phyloP scores from a whole-genome alignment of 2,888 invertebrate genomes.

The Netelia melanura region DNA sequence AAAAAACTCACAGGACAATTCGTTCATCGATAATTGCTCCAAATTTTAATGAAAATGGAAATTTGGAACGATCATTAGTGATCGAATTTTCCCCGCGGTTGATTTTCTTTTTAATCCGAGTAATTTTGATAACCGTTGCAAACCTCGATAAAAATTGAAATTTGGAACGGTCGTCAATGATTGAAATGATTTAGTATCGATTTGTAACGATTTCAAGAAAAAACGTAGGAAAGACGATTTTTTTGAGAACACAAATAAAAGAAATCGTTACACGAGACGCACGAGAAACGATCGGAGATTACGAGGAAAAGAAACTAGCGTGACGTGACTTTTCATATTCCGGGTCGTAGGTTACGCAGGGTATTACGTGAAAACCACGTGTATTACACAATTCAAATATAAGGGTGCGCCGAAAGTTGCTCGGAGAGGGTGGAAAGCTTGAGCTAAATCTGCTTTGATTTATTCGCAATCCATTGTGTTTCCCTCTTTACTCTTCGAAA shows the following conservation, averaged over 20 bases:
- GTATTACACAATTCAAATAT: slow-evolving; percentile 34
- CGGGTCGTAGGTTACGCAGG: background rate
- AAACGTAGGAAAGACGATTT: background rate
- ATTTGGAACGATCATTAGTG: background rate
- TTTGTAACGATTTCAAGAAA: too few species aligned
- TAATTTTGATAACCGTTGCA: too few species aligned
- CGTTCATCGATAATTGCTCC: too few species aligned
- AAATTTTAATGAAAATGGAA: background rate
- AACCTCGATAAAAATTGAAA: background rate
- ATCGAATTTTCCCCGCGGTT: background rate
- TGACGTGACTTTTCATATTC: background rate
- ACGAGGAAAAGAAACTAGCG: background rate
- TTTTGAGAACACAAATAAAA: background rate
- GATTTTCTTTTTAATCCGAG: too few species aligned
- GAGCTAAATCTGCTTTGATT: slow-evolving; percentile 57
- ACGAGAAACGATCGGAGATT: too few species aligned
- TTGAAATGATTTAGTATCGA: background rate
- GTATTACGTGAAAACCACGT: slow-evolving; percentile 1
- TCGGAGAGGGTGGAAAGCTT: slow-evolving; percentile 26
- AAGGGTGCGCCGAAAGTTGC: background rate
- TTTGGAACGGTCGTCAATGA: background rate
- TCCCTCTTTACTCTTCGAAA: slow-evolving; percentile 9
- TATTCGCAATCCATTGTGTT: slow-evolving; percentile 69
- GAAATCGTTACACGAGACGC: too few species aligned
- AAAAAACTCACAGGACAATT: background rate